Conservation (phyloP, 2,888 invertebrate genomes). For the Philopedon plagiatum region DNA sequence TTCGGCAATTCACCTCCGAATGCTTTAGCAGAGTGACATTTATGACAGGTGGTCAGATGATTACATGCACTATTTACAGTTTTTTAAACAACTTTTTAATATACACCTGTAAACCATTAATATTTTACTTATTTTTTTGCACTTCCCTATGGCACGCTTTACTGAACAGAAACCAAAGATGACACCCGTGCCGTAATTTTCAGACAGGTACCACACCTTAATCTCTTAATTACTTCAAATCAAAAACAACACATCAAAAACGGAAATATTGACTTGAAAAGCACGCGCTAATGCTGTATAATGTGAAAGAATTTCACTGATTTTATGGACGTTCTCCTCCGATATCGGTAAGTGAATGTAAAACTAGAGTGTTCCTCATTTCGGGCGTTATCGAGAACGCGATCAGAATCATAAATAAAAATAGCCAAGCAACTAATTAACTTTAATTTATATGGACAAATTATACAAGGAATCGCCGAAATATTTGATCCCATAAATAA, state of each 20-base stretch:
- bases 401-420: slow-evolving; percentile 13
- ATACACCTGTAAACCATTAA: too few species aligned
- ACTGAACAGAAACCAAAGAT: slow-evolving; percentile 11
- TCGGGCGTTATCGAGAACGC: slow-evolving; percentile 6
- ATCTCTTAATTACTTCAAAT: slow-evolving; percentile 23
- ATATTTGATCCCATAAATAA: slow-evolving; percentile 21
- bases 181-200: slow-evolving; percentile 37
- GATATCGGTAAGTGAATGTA: slow-evolving; percentile 2
- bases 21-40: too few species aligned
- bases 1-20: too few species aligned
- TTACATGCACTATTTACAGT: too few species aligned
- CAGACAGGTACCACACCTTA: slow-evolving; percentile 38
- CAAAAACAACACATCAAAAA: slow-evolving; percentile 7
- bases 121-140: too few species aligned
- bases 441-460: slow-evolving; percentile 19
- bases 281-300: slow-evolving; percentile 6
- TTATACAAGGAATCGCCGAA: slow-evolving; percentile 8
- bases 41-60: too few species aligned
- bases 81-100: too few species aligned
- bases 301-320: slow-evolving; percentile 12
- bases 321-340: not conserved
- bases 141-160: slow-evolving; percentile 34
- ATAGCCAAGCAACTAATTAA: slow-evolving; percentile 18
- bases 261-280: slow-evolving; percentile 2
- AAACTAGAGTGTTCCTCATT: slow-evolving; percentile 12